A percentile compares a stretch with the other conserved stretches of the same genome.
These are phyloP conservation scores for Orientallactaga sibirica DNA, from an alignment of 2,797 vertebrate species.

Conservation along the genomic window DNA sequence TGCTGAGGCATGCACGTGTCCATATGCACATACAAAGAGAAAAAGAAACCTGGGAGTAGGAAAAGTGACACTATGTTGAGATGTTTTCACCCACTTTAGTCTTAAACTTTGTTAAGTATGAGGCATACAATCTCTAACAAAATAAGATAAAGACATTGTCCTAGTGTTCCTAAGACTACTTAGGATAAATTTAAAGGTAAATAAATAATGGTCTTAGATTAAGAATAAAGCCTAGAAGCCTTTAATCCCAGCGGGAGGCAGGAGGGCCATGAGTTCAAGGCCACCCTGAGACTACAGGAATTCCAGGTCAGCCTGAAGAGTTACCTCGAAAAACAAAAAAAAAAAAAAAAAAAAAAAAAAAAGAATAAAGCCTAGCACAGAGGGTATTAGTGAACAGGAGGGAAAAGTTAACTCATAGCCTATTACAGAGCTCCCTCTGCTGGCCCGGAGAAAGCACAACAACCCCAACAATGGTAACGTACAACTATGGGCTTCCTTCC, in stretches of 20 bases:
- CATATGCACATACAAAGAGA: too few relatives aligned
- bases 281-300: too few relatives aligned
- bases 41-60: constrained; percentile 8
- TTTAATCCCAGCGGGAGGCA: too few relatives aligned
- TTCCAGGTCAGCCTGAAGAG: too few relatives aligned
- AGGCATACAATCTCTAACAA: constrained; percentile 56
- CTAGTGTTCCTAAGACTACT: constrained; percentile 28
- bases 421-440: constrained; percentile 78
- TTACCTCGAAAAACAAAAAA: too few relatives aligned
- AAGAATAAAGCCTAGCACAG: constrained; percentile 18
- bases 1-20: too few relatives aligned
- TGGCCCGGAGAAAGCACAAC: constrained; percentile 30
- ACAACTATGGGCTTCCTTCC: background rate
- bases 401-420: constrained; percentile 25
- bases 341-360: too few relatives aligned
- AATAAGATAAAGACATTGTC: constrained; percentile 46
- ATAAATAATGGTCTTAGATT: constrained; percentile 45
- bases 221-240: constrained; percentile 46
- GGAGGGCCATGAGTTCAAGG: too few relatives aligned
- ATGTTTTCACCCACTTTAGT: constrained; percentile 16
- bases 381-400: background rate
- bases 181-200: constrained; percentile 65
- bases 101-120: constrained; percentile 53
- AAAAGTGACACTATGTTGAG: constrained; percentile 39
- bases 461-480: background rate